Conservation (phyloP, 1,140 invertebrate genomes). For the Drosophila tropicalis region DNA sequence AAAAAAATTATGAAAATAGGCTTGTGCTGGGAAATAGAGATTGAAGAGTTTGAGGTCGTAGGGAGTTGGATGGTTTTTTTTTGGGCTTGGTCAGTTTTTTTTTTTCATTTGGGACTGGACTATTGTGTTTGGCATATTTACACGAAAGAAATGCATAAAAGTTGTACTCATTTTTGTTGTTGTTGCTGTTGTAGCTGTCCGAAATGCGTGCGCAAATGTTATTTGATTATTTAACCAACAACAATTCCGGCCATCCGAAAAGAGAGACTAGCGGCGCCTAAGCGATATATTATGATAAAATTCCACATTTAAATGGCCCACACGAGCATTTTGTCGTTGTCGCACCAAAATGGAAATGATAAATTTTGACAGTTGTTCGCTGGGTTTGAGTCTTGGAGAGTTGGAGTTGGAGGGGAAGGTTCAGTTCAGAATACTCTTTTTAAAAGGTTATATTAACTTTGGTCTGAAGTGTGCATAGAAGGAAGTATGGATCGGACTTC, state of each 20-base stretch:
- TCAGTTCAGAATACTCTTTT: too few species aligned
- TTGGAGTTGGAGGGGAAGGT: not conserved
- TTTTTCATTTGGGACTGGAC: not conserved
- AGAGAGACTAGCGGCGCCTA: slow-evolving; percentile 52
- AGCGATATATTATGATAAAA: slow-evolving; percentile 47
- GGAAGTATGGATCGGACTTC: too few species aligned
- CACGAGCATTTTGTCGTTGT: slow-evolving; percentile 60
- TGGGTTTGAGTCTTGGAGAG: not conserved
- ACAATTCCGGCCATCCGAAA: not conserved
- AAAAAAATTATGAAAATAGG: slow-evolving; percentile 36
- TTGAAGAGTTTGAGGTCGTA: not conserved
- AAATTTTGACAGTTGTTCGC: slow-evolving; percentile 67
- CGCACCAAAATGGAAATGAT: slow-evolving; percentile 61
- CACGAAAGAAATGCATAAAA: slow-evolving; percentile 75
- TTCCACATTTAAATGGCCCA: slow-evolving; percentile 57
- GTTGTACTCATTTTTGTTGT: slow-evolving; percentile 24
- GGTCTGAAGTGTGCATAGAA: too few species aligned
- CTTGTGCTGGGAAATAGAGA: not conserved
- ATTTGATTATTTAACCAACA: slow-evolving; percentile 59
- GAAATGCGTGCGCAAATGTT: slow-evolving; percentile 75
- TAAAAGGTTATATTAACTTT: too few species aligned
- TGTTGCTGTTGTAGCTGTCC: slow-evolving; percentile 62
- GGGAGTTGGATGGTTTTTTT: not conserved
- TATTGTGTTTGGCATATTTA: slow-evolving; percentile 54
- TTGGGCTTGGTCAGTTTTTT: not conserved